These are phyloP conservation scores for Phoronis australis DNA, from an alignment of 2,888 invertebrate species.

Conservation along the genomic window DNA sequence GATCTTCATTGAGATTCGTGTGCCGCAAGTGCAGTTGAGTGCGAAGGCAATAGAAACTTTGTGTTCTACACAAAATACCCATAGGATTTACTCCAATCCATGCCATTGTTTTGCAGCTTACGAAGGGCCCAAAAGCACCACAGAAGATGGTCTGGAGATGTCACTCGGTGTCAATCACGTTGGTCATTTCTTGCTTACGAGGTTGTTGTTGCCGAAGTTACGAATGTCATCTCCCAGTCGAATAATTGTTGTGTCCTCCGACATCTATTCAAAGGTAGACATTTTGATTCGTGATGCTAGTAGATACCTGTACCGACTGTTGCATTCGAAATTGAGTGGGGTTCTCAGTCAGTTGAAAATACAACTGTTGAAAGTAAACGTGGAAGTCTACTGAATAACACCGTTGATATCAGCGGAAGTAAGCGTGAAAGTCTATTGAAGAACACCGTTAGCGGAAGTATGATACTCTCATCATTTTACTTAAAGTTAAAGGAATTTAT, in stretches of 20 bases:
- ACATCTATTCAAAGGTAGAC: conserved; percentile 28
- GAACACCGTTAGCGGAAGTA: no score
- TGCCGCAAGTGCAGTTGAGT: not conserved
- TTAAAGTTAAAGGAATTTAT: no score
- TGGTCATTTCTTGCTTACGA: conserved; percentile 41
- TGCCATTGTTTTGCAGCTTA: conserved; percentile 27
- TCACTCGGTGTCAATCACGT: conserved; percentile 40
- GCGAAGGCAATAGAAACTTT: not conserved
- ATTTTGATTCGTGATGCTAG: not conserved
- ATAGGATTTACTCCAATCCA: not conserved
- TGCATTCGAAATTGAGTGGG: not conserved
- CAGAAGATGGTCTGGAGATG: conserved; percentile 34
- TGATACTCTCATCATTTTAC: no score
- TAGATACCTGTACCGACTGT: not conserved
- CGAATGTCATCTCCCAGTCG: conserved; percentile 33
- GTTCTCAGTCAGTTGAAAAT: no score
- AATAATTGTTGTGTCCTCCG: conserved; percentile 39
- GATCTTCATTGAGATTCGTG: not conserved
- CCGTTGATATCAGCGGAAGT: no score
- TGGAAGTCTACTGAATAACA: no score
- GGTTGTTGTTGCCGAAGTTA: conserved; percentile 28
- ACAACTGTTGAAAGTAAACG: no score
- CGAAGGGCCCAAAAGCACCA: conserved; percentile 36
- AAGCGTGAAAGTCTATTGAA: no score
- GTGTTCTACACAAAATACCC: no score